Evolutionary conservation across 2,888 invertebrate species (phyloP), one percentile per base, ranked within the genome.

Genomic region (Acrocyrtus sp.): DNA sequence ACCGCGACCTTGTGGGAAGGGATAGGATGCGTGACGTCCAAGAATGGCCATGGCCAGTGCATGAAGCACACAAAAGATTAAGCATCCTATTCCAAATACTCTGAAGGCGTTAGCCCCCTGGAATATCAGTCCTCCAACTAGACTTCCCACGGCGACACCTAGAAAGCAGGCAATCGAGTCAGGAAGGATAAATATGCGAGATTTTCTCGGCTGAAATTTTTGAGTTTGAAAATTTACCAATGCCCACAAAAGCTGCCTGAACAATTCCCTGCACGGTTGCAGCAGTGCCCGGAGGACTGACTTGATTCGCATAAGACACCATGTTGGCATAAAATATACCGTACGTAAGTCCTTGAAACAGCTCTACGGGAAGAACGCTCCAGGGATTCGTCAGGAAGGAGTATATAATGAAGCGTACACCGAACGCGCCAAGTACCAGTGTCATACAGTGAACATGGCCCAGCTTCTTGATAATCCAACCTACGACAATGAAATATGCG

Each of bases 221-320:
- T n/a, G n/a, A n/a, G n/a, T 54, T 70, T 22, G 22, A 22, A 6
- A 39, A 45, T 67, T 67, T 29, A 87, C 88, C 95, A 15, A 94
- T 86, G 17, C 95, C 95, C 86, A 95, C 95, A 83, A 94, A 95
- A 53, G 94, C 87, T 2, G 93, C 94, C 15, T 95, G 94, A 29
- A 94, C 91, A 47, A 95, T 85, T 62, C 95, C 95, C 88, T 94
- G 94, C 82, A 95, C 90, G 15, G 95, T 95, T 0, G 94, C 92
- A 84, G 93, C 92, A 0, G 92, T 92, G 10, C 94, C 95, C 0
- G 91, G 88, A 1, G 94, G 93, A 1, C 95, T 91, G 0, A 93
- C 89, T 74, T 91, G 89, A 82, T 90, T 92, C 0, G 94, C 94
- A 84, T 94, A 95, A 0, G 94, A 93, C 19, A 94, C 90, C 92